Evolutionary conservation across 2,888 invertebrate species (phyloP).

Genomic region (Scaeva pyrastri): DNA sequence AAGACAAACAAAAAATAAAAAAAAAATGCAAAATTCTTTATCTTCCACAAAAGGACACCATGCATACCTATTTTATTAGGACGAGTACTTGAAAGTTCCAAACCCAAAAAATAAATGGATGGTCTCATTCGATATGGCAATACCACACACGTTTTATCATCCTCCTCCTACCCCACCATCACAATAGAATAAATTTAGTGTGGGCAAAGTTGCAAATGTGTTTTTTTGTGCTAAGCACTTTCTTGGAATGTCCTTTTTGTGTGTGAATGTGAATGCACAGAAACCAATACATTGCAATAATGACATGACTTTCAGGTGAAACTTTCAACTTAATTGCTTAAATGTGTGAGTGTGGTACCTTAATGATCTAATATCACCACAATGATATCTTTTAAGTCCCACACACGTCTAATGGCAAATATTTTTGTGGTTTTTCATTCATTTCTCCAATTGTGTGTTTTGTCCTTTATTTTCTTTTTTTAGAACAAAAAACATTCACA

Average conservation of each 20-base stretch:
- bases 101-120: conserved; percentile 21
- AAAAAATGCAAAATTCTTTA: background rate
- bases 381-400: conserved; percentile 49
- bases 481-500: conserved; percentile 1
- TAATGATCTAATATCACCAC: conserved; percentile 50
- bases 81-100: background rate
- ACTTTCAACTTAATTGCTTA: conserved; percentile 57
- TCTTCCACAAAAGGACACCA: conserved; percentile 20
- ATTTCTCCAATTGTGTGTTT: conserved; percentile 43
- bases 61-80: conserved; percentile 21
- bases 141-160: background rate
- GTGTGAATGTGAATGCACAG: background rate
- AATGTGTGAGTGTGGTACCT: conserved; percentile 34
- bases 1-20: no score
- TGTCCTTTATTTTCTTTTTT: conserved; percentile 9
- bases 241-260: background rate
- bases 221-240: conserved; percentile 1
- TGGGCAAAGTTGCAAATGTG: conserved; percentile 33
- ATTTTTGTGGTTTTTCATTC: conserved; percentile 6
- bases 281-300: conserved; percentile 33
- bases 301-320: conserved; percentile 48
- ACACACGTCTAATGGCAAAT: conserved; percentile 12
- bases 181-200: no score
- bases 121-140: background rate
- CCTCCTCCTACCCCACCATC: background rate